Conservation (phyloP, 64 coral and sea anemone genomes). For the Hydrozoanthus tunicans region DNA sequence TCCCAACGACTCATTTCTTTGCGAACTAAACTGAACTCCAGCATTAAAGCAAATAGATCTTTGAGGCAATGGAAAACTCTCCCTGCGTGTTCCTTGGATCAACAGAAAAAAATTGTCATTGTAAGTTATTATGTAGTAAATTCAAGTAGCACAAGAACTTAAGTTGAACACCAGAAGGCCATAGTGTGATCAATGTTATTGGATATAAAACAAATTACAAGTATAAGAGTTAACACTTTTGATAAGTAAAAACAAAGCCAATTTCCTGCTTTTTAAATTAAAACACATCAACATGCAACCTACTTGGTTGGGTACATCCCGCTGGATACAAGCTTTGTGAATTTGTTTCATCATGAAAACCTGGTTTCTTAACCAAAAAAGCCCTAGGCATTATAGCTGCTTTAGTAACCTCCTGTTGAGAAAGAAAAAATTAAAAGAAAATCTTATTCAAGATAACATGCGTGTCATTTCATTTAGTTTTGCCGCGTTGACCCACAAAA, state of each 20-base stretch:
- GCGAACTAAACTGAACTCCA: not conserved
- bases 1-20: not conserved
- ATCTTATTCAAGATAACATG: constrained; percentile 44
- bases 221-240: not conserved
- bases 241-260: not conserved
- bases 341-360: not conserved
- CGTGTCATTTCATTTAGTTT: constrained; percentile 28
- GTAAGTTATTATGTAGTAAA: too few species aligned
- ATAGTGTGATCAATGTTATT: too few species aligned
- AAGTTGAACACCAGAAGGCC: too few species aligned
- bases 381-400: constrained; percentile 45
- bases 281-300: constrained; percentile 23
- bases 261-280: constrained; percentile 11
- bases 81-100: not conserved
- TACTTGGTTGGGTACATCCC: not conserved
- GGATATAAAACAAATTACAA: not conserved
- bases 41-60: constrained; percentile 29
- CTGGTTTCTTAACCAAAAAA: constrained; percentile 46
- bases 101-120: too few species aligned
- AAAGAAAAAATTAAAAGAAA: not conserved
- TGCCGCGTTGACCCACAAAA: constrained; percentile 7
- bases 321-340: constrained; percentile 5
- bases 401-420: not conserved
- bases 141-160: too few species aligned
- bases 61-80: not conserved